Evolutionary conservation across 2,113 vertebrate species (phyloP), one percentile per base, ranked within the genome.

Genomic region (Oxyura jamaicensis): DNA sequence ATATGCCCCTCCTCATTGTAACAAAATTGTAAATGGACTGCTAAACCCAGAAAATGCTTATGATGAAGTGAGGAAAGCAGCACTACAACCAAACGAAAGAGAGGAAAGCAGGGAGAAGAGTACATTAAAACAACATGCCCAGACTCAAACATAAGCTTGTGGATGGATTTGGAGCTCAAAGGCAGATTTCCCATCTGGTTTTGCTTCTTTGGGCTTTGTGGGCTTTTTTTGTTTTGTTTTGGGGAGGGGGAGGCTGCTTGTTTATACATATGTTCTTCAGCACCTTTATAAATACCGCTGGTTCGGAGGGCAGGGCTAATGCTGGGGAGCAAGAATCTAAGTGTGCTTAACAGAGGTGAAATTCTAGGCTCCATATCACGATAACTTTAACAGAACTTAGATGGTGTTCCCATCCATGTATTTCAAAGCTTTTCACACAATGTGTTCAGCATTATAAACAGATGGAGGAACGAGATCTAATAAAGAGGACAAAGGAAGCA

Each of bases 41-140:
- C 31, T 77, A 92, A 90, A 80, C 23, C n/a, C 44, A 62, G 44
- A 86, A 77, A 86, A 88, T 5, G 5, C 28, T 88, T 63, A 55
- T 10, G 59, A 93, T 63, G 50, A 94, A 86, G 72, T 66, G 48
- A 81, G 46, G 80, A 94, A 90, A 93, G 83, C n/a, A 86, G 76
- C 17, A n/a, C 35, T 39, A 90, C 33, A 79, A 74, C 26, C 5
- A 0, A 36, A 83, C 48, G 18, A 73, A 83, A 83, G 65, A 48
- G 1, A 4, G 28, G 14, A 74, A 83, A 87, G 36, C 5, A 18
- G 36, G 23, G 14, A 75, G 28, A 74, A 55, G 23, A 66, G 31
- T 25, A 84, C 23, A 41, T 77, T 53, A 86, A 82, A 92, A 65
- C 53, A 84, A n/a, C 13, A 94, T 20, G 31, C 42, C 76, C 20